Evolutionary conservation across 2,797 vertebrate genomes (phyloP).

Genomic region (Syndactyla subalaris): DNA sequence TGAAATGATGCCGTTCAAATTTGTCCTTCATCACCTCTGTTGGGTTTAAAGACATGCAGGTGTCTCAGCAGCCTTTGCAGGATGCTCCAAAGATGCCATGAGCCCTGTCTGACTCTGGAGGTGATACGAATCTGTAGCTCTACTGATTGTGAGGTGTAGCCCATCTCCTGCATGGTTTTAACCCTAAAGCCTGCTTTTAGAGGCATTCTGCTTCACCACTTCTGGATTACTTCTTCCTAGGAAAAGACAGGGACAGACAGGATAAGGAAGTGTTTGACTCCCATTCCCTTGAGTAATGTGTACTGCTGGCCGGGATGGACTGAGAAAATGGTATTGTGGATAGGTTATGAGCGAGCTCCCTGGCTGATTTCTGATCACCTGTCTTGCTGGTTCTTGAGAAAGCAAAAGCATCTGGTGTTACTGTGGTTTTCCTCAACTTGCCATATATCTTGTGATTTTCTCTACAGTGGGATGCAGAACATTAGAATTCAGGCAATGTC

Average conservation of each 20-base stretch:
- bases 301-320: background rate
- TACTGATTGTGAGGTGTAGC: background rate
- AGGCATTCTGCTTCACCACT: background rate
- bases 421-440: background rate
- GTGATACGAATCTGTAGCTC: background rate
- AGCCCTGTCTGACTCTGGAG: background rate
- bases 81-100: background rate
- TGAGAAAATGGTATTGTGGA: background rate
- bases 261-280: background rate
- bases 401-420: background rate
- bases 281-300: background rate
- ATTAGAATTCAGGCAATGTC: background rate
- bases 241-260: background rate
- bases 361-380: background rate
- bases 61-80: background rate
- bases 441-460: background rate
- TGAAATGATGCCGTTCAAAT: background rate
- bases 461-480: background rate
- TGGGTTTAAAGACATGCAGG: background rate
- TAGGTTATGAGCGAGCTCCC: background rate
- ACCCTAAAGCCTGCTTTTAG: background rate
- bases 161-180: background rate
- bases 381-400: background rate
- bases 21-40: accelerated
- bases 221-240: background rate